Conservation (phyloP, 2,888 invertebrate genomes). For the Leptarthrus brevirostris region DNA sequence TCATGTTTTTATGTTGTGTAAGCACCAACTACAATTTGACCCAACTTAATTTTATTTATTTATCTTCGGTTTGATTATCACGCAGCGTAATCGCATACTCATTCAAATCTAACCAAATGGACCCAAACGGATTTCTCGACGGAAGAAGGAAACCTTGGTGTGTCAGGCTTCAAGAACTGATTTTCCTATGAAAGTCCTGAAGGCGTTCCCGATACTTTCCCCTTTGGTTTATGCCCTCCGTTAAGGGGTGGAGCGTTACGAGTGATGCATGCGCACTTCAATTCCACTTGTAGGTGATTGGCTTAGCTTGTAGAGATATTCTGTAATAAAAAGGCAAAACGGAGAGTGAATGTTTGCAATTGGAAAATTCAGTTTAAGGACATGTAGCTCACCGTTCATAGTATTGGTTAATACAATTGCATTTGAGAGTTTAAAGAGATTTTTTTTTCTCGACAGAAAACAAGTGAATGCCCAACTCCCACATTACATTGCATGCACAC, state of each 20-base stretch:
- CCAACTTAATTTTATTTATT: slow-evolving; percentile 43
- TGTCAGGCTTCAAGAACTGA: not conserved
- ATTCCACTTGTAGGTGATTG: slow-evolving; percentile 11
- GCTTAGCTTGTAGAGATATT: slow-evolving; percentile 13
- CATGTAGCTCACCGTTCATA: not conserved
- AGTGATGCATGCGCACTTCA: slow-evolving; percentile 13
- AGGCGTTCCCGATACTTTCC: not conserved
- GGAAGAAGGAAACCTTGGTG: slow-evolving; percentile 62
- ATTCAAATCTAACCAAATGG: slow-evolving; percentile 60
- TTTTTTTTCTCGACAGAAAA: slow-evolving; percentile 14
- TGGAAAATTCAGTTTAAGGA: slow-evolving; percentile 37
- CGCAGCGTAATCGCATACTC: slow-evolving; percentile 40
- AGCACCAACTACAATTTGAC: slow-evolving; percentile 1
- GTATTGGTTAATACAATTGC: slow-evolving; percentile 29
- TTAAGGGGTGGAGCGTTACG: not conserved
- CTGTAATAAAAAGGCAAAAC: slow-evolving; percentile 20
- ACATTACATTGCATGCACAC: not conserved
- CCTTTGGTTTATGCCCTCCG: not conserved
- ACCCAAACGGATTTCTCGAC: slow-evolving; percentile 67
- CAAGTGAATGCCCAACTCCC: slow-evolving; percentile 5
- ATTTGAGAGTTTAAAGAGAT: slow-evolving; percentile 40
- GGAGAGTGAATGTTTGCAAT: slow-evolving; percentile 40
- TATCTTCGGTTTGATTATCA: slow-evolving; percentile 37
- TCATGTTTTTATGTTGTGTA: not conserved
- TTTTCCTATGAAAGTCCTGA: slow-evolving; percentile 14